Percentiles rank a stretch among this genome's conserved stretches.
phyloP scores from a whole-genome alignment of 2,797 vertebrate species.

The Betta splendens region DNA sequence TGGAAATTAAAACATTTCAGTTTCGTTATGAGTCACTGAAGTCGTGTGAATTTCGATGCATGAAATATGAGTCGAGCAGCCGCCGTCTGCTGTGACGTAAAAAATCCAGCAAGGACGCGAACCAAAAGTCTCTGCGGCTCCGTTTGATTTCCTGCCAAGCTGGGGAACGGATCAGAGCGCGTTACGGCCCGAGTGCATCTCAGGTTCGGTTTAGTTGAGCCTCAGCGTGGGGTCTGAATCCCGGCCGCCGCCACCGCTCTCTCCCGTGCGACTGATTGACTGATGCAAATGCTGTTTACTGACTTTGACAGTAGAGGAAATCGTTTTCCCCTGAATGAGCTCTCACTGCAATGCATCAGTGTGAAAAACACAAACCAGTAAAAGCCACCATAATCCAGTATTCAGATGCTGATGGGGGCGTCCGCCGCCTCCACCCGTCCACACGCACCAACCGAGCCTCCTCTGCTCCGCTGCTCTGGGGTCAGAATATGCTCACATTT shows the following conservation, averaged over 20 bases:
- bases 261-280: slow-evolving; percentile 7
- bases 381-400: slow-evolving; percentile 16
- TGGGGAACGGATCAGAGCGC: slow-evolving; percentile 13
- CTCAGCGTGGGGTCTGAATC: neutral
- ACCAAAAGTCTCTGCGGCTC: neutral
- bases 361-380: slow-evolving; percentile 4
- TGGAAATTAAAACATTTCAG: too few species aligned
- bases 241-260: neutral
- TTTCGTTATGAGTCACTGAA: too few species aligned
- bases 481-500: slow-evolving; percentile 25
- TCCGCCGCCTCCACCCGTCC: slow-evolving; percentile 2
- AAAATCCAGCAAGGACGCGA: too few species aligned
- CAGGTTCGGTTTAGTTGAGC: neutral
- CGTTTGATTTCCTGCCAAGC: slow-evolving; percentile 17
- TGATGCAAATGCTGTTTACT: slow-evolving; percentile 36
- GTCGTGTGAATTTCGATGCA: too few species aligned
- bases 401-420: slow-evolving; percentile 14
- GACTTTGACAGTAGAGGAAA: slow-evolving; percentile 22
- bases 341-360: slow-evolving; percentile 7
- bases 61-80: too few species aligned
- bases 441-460: slow-evolving; percentile 1
- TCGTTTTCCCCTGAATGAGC: slow-evolving; percentile 26
- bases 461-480: slow-evolving; percentile 5
- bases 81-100: too few species aligned
- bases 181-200: slow-evolving; percentile 18